Percentiles rank a stretch among this genome's conserved stretches.
These are phyloP conservation scores for Colostygia pectinataria DNA, from an alignment of 2,888 invertebrate species.

Conservation along the genomic window DNA sequence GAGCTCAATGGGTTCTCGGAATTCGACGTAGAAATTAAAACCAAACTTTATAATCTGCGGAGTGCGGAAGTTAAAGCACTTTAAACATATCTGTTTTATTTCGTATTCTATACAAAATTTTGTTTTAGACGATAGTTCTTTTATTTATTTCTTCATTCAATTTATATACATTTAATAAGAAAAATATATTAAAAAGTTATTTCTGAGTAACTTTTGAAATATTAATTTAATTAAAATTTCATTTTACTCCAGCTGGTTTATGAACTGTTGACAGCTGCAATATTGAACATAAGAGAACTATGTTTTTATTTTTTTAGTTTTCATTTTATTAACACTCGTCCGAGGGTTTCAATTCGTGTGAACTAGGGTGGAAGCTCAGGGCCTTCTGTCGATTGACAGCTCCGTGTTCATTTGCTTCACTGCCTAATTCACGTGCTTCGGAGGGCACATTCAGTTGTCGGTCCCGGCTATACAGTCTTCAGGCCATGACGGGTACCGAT, in stretches of 20 bases:
- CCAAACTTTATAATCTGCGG: slow-evolving; percentile 7
- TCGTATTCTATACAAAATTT: slow-evolving; percentile 12
- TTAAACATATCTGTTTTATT: slow-evolving; percentile 9
- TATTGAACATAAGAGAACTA: too few relatives aligned
- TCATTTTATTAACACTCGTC: slow-evolving; percentile 2
- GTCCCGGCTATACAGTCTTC: too few relatives aligned
- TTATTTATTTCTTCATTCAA: too few relatives aligned
- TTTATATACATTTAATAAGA: too few relatives aligned
- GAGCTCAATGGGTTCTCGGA: not conserved
- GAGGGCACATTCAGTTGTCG: too few relatives aligned
- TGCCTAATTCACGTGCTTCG: slow-evolving; percentile 6
- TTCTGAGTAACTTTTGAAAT: not conserved
- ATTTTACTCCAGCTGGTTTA: too few relatives aligned
- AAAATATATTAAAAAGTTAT: too few relatives aligned
- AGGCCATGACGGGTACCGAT: too few relatives aligned
- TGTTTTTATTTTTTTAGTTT: too few relatives aligned
- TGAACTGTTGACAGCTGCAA: too few relatives aligned
- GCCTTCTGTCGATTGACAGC: slow-evolving; percentile 13
- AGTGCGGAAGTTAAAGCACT: slow-evolving; percentile 7
- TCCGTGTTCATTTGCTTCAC: slow-evolving; percentile 8
- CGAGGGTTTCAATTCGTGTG: slow-evolving; percentile 5
- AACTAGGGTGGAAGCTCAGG: slow-evolving; percentile 18
- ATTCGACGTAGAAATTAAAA: not conserved
- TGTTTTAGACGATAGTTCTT: too few relatives aligned
- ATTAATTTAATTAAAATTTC: not conserved